A percentile compares a stretch with the other conserved stretches of the same genome.
These are phyloP conservation scores for Neotoma lepida DNA, from an alignment of 2,113 vertebrate species.

Conservation along the genomic window DNA sequence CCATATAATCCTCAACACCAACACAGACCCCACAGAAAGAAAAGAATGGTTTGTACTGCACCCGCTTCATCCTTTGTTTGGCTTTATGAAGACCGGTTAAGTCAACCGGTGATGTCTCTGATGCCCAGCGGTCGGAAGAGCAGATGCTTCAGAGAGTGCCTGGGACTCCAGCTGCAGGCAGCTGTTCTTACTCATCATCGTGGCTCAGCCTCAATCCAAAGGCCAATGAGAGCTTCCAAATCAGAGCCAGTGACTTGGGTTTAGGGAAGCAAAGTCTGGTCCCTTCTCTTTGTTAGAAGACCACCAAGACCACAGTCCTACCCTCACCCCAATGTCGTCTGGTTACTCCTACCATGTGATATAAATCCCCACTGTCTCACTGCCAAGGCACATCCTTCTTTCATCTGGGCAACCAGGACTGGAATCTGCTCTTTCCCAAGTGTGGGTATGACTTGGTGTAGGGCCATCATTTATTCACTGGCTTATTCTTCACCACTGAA, in stretches of 20 bases:
- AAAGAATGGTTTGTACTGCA: background rate
- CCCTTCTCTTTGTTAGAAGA: background rate
- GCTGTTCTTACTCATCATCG: background rate
- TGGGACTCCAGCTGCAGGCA: background rate
- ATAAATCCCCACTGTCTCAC: background rate
- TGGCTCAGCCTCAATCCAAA: background rate
- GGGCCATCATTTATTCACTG: background rate
- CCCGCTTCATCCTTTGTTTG: background rate
- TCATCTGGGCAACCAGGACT: background rate
- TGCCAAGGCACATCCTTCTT: background rate
- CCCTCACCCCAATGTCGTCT: background rate
- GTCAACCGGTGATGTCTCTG: background rate
- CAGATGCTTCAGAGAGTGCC: background rate
- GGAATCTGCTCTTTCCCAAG: background rate
- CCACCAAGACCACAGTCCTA: fast-evolving
- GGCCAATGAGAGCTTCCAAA: background rate
- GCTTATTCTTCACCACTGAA: background rate
- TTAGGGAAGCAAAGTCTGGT: background rate
- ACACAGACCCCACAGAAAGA: background rate
- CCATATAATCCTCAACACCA: background rate
- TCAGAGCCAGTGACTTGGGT: background rate
- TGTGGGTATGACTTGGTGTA: background rate
- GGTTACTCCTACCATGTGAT: background rate
- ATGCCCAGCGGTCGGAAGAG: background rate
- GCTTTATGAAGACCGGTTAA: fast-evolving